Conservation (phyloP, 1,140 invertebrate species). For the Kradibia gibbosae region DNA sequence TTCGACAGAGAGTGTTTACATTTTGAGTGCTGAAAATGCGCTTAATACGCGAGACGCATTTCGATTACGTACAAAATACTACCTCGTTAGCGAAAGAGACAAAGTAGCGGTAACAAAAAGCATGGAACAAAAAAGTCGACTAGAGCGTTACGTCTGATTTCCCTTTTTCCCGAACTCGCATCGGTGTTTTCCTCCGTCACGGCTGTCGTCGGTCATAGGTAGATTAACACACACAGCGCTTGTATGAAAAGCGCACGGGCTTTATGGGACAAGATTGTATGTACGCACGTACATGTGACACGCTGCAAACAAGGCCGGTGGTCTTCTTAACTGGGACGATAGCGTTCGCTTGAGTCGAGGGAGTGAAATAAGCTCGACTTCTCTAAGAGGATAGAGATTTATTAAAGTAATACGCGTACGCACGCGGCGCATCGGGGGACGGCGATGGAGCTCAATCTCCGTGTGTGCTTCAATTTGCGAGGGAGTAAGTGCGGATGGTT, state of each 20-base stretch:
- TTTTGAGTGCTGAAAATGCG: too few species aligned
- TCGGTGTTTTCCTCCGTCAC: not conserved
- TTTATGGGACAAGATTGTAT: too few species aligned
- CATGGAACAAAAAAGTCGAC: too few species aligned
- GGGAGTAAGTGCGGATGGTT: not conserved
- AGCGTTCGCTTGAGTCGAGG: not conserved
- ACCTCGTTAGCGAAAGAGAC: too few species aligned
- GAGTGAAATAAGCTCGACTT: constrained; percentile 24
- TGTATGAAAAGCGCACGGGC: not conserved
- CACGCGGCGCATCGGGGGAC: not conserved
- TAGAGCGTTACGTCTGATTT: too few species aligned
- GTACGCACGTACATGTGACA: not conserved
- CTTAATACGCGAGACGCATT: too few species aligned
- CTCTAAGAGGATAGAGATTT: constrained; percentile 32
- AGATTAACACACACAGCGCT: not conserved
- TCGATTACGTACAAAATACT: too few species aligned
- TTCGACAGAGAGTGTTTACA: too few species aligned
- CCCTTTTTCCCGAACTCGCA: not conserved
- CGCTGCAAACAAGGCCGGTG: constrained; percentile 45
- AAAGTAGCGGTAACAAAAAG: too few species aligned
- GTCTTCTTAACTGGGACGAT: constrained; percentile 40
- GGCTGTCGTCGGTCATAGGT: not conserved
- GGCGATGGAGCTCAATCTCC: not conserved
- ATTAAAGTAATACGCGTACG: constrained; percentile 7
- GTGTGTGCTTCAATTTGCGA: not conserved